Conservation (phyloP, 2,888 invertebrate genomes). For the Ctena decussata region DNA sequence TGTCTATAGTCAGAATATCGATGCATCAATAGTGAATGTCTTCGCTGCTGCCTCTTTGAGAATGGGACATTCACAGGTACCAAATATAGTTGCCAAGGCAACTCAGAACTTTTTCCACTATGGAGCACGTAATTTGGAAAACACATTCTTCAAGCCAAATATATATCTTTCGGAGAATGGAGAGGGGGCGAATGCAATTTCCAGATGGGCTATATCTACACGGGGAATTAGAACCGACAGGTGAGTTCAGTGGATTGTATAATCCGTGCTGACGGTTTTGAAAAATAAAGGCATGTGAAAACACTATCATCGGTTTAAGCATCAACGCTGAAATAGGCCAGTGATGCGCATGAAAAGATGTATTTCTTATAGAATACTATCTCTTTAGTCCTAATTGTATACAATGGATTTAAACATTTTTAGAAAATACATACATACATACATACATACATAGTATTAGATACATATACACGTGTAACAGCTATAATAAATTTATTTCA, state of each 20-base stretch:
- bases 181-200: neutral
- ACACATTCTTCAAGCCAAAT: neutral
- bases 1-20: neutral
- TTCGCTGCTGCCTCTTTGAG: neutral
- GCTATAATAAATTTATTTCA: no score
- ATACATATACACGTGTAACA: no score
- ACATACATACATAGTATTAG: no score
- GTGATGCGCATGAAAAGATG: no score
- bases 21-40: neutral
- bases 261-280: no score
- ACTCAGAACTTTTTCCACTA: neutral
- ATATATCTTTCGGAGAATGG: neutral
- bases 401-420: no score
- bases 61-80: neutral
- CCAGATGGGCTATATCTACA: neutral
- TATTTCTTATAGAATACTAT: no score
- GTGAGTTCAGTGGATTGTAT: neutral
- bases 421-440: no score
- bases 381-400: no score
- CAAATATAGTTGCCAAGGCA: neutral
- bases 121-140: neutral
- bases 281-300: no score
- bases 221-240: neutral
- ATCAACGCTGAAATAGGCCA: no score
- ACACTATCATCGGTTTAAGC: no score